Evolutionary conservation across 1,140 invertebrate species (phyloP).

Genomic region (Arctopsyche grandis): DNA sequence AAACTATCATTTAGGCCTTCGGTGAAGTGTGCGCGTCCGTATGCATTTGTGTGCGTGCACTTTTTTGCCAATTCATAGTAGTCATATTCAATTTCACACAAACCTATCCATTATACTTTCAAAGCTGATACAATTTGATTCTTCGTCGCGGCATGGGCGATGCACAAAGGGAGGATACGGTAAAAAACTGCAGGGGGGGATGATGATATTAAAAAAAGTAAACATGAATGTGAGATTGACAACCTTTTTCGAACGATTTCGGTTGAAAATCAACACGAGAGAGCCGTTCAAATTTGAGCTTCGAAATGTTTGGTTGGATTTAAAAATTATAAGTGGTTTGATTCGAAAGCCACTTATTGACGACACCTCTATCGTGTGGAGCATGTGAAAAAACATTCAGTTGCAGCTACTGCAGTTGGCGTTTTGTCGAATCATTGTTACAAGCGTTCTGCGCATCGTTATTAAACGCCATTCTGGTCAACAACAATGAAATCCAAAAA

Average conservation of each 20-base stretch:
- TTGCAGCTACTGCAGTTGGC: slow-evolving; percentile 48
- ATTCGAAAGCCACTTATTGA: not conserved
- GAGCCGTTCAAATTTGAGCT: no score
- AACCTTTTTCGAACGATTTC: slow-evolving; percentile 25
- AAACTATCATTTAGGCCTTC: slow-evolving; percentile 48
- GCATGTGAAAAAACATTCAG: slow-evolving; percentile 52
- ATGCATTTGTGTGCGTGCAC: not conserved
- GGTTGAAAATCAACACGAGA: no score
- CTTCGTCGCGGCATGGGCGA: slow-evolving; percentile 45
- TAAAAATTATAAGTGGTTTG: no score
- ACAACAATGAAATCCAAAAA: slow-evolving; percentile 12
- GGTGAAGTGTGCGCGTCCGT: slow-evolving; percentile 2
- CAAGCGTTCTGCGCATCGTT: slow-evolving; percentile 26
- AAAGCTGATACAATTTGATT: slow-evolving; percentile 55
- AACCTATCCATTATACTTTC: slow-evolving; percentile 54
- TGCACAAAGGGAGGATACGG: slow-evolving; percentile 47
- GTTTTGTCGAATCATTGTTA: slow-evolving; percentile 51
- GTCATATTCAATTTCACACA: slow-evolving; percentile 54
- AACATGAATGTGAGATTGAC: slow-evolving; percentile 35
- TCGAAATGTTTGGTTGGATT: no score
- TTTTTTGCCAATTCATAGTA: slow-evolving; percentile 54
- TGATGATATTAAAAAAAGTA: slow-evolving; percentile 52
- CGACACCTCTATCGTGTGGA: not conserved
- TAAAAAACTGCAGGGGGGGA: slow-evolving; percentile 51
- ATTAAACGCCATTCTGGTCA: slow-evolving; percentile 46